A percentile compares a stretch with the other conserved stretches of the same genome.
Conservation (phyloP, 2,113 vertebrate species). For the Tautogolabrus adspersus region DNA sequence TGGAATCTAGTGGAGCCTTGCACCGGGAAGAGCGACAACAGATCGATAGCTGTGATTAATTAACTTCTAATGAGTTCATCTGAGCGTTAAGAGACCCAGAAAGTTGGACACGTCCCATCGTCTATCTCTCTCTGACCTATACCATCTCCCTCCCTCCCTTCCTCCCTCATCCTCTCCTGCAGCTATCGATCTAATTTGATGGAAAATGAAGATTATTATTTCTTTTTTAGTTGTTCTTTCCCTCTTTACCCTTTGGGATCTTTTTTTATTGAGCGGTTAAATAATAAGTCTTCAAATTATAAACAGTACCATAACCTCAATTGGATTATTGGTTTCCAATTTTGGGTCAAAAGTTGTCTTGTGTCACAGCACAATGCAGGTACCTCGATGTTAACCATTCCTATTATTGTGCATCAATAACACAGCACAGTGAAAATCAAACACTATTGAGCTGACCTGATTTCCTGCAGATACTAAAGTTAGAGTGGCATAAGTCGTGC, state of each 20-base stretch:
- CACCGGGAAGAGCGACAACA: conserved; percentile 76
- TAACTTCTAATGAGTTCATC: conserved; percentile 87
- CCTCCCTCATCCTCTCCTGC: not conserved
- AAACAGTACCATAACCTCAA: conserved; percentile 19
- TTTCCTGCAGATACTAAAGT: conserved; percentile 37
- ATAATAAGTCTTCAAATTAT: conserved; percentile 20
- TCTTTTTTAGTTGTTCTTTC: conserved; percentile 31
- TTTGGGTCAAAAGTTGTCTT: not conserved
- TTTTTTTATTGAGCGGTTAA: conserved; percentile 8
- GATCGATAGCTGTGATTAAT: conserved; percentile 86
- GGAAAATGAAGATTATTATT: conserved; percentile 39
- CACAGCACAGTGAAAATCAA: conserved; percentile 15
- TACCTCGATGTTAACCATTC: conserved; percentile 44
- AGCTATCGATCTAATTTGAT: conserved; percentile 23
- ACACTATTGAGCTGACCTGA: conserved; percentile 44
- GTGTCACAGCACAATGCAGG: not conserved
- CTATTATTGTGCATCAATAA: conserved; percentile 41
- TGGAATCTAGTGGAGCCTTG: conserved; percentile 63
- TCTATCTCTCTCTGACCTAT: conserved; percentile 52
- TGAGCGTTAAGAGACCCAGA: conserved; percentile 72
- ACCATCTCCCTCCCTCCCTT: not conserved
- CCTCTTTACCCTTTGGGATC: not conserved
- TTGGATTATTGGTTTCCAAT: conserved; percentile 38
- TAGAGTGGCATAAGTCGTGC: not conserved
- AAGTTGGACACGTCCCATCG: conserved; percentile 71